Conservation (phyloP, 2,797 vertebrate genomes). For the Sphenopsis melanotis region DNA sequence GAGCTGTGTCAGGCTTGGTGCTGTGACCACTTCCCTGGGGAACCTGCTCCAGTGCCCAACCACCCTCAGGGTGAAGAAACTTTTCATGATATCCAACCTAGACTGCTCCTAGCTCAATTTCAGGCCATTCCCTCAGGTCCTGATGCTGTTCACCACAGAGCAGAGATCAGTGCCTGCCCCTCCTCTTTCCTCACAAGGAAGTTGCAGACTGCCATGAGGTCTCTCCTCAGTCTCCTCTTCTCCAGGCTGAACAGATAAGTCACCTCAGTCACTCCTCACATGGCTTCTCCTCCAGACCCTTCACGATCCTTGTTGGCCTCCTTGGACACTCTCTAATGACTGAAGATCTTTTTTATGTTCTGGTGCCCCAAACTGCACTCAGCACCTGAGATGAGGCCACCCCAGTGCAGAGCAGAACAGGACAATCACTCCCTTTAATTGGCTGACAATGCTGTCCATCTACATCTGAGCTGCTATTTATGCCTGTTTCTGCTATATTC, state of each 20-base stretch:
- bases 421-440: background rate
- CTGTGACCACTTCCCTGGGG: background rate
- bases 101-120: background rate
- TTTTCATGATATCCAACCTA: background rate
- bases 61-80: background rate
- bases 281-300: background rate
- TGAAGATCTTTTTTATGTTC: background rate
- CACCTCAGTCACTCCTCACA: no score
- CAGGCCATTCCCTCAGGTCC: background rate
- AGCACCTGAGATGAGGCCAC: background rate
- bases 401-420: rapidly evolving
- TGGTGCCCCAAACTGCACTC: background rate
- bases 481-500: background rate
- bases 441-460: background rate
- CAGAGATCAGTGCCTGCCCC: background rate
- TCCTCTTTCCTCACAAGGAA: background rate
- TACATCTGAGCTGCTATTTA: background rate
- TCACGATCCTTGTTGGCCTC: background rate
- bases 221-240: background rate
- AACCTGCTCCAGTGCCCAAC: background rate
- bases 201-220: no score
- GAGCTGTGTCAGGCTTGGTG: background rate
- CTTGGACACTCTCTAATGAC: background rate
- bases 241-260: background rate
- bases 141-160: rapidly evolving